A percentile compares a stretch with the other conserved stretches of the same genome.
These are phyloP conservation scores for Hoplostethus atlanticus DNA, from an alignment of 2,797 vertebrate genomes.

Conservation along the genomic window DNA sequence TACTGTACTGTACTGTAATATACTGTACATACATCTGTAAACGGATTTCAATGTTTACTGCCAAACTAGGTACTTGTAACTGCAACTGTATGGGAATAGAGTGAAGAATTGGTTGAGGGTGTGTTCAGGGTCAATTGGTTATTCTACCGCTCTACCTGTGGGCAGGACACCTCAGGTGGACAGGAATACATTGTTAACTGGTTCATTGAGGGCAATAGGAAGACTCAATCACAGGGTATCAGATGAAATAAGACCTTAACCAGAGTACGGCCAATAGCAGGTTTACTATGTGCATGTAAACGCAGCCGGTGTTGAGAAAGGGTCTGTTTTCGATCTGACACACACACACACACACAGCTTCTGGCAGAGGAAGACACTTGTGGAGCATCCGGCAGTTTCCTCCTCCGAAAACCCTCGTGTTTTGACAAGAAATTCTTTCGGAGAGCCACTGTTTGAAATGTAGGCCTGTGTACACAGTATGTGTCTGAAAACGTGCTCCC, in stretches of 20 bases:
- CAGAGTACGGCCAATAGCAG: not conserved
- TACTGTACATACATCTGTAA: no score
- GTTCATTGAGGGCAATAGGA: no score
- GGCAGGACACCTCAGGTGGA: no score
- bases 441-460: slow-evolving; percentile 78
- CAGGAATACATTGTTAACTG: no score
- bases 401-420: slow-evolving; percentile 73
- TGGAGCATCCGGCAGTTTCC: slow-evolving; percentile 78
- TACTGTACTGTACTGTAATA: no score
- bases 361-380: slow-evolving; percentile 75
- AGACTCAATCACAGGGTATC: no score
- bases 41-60: no score
- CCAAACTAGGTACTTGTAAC: no score
- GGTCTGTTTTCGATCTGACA: slow-evolving; percentile 65
- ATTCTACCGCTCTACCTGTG: no score
- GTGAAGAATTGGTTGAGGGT: no score
- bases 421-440: slow-evolving; percentile 82
- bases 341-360: slow-evolving; percentile 51
- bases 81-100: no score
- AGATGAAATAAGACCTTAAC: not conserved
- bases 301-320: slow-evolving; percentile 22
- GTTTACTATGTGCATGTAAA: slow-evolving; percentile 43
- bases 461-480: slow-evolving; percentile 58
- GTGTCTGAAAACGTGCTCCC: slow-evolving; percentile 44
- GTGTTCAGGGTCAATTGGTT: no score